Evolutionary conservation across 2,888 invertebrate genomes (phyloP).

Genomic region (Hydrotaea diabolus): DNA sequence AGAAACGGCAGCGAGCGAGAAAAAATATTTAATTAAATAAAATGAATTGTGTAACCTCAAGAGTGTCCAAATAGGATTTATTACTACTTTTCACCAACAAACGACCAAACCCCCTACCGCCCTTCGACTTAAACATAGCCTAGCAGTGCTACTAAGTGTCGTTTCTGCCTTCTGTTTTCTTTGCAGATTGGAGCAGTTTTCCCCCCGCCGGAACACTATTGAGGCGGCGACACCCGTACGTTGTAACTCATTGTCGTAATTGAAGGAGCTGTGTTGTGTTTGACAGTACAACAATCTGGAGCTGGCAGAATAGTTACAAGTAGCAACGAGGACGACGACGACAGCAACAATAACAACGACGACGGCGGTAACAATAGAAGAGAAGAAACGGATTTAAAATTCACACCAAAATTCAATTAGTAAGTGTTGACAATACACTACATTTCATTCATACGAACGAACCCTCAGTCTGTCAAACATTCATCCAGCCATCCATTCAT

Average conservation of each 20-base stretch:
- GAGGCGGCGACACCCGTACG: background rate
- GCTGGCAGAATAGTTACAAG: background rate
- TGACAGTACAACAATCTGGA: background rate
- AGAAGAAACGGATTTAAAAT: constrained; percentile 47
- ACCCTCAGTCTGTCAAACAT: background rate
- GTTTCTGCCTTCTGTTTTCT: constrained; percentile 18
- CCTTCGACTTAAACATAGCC: background rate
- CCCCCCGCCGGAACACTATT: too few relatives aligned
- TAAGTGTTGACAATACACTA: constrained; percentile 56
- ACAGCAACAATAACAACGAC: background rate
- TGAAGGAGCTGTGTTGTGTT: constrained; percentile 23
- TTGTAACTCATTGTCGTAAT: constrained; percentile 11
- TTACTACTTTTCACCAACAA: constrained; percentile 18
- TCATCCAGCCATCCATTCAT: background rate
- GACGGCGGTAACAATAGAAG: background rate
- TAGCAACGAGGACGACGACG: background rate
- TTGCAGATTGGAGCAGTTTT: constrained; percentile 15
- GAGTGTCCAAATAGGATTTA: constrained; percentile 50
- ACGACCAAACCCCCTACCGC: background rate
- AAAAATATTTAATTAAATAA: constrained; percentile 61
- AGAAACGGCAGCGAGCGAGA: background rate
- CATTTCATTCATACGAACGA: constrained; percentile 38
- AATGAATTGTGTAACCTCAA: constrained; percentile 54
- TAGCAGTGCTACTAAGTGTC: background rate
- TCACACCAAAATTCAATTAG: constrained; percentile 58